Evolutionary conservation across 2,888 invertebrate species (phyloP), one percentile per base, ranked within the genome.

Genomic region (Ornithoptera alexandrae): DNA sequence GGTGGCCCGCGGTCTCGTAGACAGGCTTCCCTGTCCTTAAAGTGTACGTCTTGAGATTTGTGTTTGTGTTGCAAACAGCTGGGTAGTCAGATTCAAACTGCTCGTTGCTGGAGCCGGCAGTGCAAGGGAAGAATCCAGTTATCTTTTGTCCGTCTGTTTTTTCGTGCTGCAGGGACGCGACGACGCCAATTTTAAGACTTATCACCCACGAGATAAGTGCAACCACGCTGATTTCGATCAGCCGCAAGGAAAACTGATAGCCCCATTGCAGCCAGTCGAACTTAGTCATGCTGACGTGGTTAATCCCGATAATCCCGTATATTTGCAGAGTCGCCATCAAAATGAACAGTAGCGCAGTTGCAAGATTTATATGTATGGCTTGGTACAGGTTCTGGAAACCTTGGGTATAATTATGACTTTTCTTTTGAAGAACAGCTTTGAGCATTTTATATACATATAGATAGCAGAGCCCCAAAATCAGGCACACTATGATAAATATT

Each of bases 191-290:
- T 81, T 94, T 94, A 36, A 96, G 91, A 67, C 97, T 97, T 62
- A 97, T 97, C 15, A 98, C 97, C 94, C 97, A 98, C 0, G 96
- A 96, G 76, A 97, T 93, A 68, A 97, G 93, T 6, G 96, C 95
- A 77, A 98, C 97, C 79, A 98, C 96, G n/a, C 96, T 95, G 62
- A 98, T 95, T 88, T 98, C 98, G 67, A 97, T 94, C 8, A 97
- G 93, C 39, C 98, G 94, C 66, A 97, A 94, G 0, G 96, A 96
- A 80, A 97, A 95, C 82, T 98, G 97, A 89, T 97, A 98, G 24
- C 97, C 96, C 97, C 97, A 98, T 93, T 98, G 96, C 5, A 97
- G 93, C 98, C 98, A 98, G 72, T 96, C 95, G 77, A 95, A 95
- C 77, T 95, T 95, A 1, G 94, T 93, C 88, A 94, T 94, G 69